phyloP scores from a whole-genome alignment of 2,888 invertebrate species.

The Nymphalis urticae region DNA sequence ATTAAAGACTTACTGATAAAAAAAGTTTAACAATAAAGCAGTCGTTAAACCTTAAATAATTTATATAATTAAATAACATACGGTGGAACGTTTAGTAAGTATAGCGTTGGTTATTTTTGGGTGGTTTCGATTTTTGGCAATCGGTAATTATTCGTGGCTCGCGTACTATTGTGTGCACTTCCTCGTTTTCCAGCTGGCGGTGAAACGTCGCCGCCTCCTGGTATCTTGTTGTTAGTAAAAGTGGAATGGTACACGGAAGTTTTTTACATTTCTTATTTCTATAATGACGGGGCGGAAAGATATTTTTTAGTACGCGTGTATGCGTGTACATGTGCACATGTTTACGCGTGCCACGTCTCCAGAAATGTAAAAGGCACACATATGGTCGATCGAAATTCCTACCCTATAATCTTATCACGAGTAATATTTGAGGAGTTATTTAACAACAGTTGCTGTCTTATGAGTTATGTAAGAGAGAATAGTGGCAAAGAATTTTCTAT shows the following conservation, averaged over 20 bases:
- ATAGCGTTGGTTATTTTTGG: constrained; percentile 46
- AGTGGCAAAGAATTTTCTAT: constrained; percentile 32
- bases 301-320: constrained; percentile 44
- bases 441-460: constrained; percentile 26
- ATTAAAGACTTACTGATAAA: constrained; percentile 47
- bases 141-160: constrained; percentile 56
- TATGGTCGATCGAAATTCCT: constrained; percentile 29
- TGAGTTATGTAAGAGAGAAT: constrained; percentile 20
- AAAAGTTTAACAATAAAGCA: constrained; percentile 58
- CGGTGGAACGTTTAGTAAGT: constrained; percentile 44
- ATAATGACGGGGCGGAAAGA: constrained; percentile 39
- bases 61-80: constrained; percentile 51
- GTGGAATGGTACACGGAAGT: constrained; percentile 54
- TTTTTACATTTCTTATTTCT: constrained; percentile 62
- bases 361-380: constrained; percentile 32
- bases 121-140: constrained; percentile 64
- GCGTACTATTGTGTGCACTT: constrained; percentile 61
- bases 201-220: constrained; percentile 62
- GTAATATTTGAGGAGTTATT: constrained; percentile 27
- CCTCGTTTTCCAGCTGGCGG: constrained; percentile 72
- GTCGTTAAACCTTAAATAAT: constrained; percentile 59
- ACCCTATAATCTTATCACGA: constrained; percentile 23
- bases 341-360: constrained; percentile 51
- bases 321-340: constrained; percentile 44
- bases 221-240: constrained; percentile 71